Conservation (phyloP, 2,888 invertebrate genomes). For the Chymomyza procnemis region DNA sequence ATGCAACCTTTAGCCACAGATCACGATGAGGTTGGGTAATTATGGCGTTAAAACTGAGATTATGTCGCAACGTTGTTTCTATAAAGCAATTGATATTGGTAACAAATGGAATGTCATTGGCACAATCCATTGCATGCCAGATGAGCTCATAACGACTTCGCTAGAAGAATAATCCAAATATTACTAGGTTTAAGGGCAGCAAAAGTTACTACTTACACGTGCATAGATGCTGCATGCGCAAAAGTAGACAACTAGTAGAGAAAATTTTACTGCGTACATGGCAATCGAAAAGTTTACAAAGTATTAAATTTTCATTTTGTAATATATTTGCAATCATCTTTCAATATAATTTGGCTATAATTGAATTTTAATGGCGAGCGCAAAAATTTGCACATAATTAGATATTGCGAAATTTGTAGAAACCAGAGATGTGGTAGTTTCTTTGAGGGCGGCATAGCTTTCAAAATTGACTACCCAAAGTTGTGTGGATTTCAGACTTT, state of each 20-base stretch:
- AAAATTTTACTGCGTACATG: neutral
- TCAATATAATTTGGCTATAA: neutral
- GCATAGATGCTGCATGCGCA: neutral
- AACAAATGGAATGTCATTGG: neutral
- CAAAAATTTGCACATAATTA: too few species aligned
- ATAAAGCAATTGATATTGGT: conserved; percentile 8
- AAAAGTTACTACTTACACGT: conserved; percentile 16
- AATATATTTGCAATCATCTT: neutral
- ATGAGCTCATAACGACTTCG: conserved; percentile 18
- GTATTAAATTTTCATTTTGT: neutral
- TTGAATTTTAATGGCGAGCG: too few species aligned
- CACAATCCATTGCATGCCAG: conserved; percentile 20
- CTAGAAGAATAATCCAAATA: neutral
- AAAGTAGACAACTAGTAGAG: neutral
- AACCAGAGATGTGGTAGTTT: too few species aligned
- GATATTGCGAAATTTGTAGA: too few species aligned
- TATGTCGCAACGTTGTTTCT: neutral
- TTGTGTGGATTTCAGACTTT: too few species aligned
- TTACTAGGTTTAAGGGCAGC: neutral
- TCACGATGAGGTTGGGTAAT: neutral
- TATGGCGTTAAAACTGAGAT: neutral
- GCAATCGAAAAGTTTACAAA: neutral
- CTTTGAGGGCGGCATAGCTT: too few species aligned
- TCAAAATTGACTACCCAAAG: too few species aligned
- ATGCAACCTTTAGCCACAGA: neutral